Evolutionary conservation across 2,113 vertebrate genomes (phyloP), one percentile per base, ranked within the genome.

Genomic region (Peromyscus maniculatus): DNA sequence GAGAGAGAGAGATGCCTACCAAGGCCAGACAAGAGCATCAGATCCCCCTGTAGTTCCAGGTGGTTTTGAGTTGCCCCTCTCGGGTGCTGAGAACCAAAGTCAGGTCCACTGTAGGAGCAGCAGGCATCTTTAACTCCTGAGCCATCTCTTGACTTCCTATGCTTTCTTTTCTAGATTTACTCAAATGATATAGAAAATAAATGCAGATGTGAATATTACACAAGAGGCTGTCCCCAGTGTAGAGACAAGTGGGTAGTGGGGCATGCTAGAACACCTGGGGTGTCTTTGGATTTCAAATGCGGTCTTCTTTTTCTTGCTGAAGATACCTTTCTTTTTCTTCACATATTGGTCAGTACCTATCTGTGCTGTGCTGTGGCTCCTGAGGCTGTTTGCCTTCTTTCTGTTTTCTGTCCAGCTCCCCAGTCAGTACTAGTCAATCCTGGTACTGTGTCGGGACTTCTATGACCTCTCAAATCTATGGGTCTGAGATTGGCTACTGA

Each of bases 81-180:
- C 59, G 80, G 57, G 15, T 80, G 46, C 78, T 80, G 17, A 52
- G 78, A 80, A 36, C 52, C 46, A 55, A 82, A 57, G 19, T 11
- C 15, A 52, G 52, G 21, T 62, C 57, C n/a, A 15, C 21, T 7
- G n/a, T 24, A 62, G n/a, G 12, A 59, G 22, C 22, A 84, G 57
- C 80, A 39, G 57, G 12, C 22, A n/a, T 33, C 22, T 33, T 83
- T 12, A 59, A 36, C 79, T 55, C 22, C 79, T 24, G 52, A 59
- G 33, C 33, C 36, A 59, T 16, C 28, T 78, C 1, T 79, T 52
- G 28, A 9, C 26, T 17, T 79, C 28, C 16, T 79, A 52, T 82
- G 43, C 39, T 69, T 91, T 59, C 19, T 79, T 74, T 94, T 88
- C 90, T 62, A 24, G 57, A 79, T 94, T 93, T 93, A 28, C 10